Percentiles rank a stretch among this genome's conserved stretches.
These are phyloP conservation scores for Tapirus terrestris DNA, from an alignment of 2,113 vertebrate species.

Conservation along the genomic window DNA sequence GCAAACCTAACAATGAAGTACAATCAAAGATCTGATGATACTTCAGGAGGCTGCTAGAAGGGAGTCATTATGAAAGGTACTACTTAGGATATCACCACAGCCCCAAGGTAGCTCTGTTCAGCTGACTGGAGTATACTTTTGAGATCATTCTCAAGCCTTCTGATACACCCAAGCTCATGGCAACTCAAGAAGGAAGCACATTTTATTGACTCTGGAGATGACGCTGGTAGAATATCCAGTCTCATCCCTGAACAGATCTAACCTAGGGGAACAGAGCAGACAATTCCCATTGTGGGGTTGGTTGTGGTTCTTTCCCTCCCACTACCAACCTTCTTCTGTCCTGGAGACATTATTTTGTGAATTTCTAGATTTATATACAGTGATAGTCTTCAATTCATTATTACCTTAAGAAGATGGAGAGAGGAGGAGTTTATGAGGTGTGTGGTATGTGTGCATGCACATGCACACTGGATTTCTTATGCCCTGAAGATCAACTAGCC, in stretches of 20 bases:
- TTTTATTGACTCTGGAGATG: not conserved
- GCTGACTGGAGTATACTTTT: not conserved
- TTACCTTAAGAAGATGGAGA: not conserved
- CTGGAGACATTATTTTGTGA: not conserved
- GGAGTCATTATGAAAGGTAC: not conserved
- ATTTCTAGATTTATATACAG: not conserved
- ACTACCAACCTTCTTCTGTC: not conserved
- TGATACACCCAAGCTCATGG: not conserved
- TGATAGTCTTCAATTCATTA: not conserved
- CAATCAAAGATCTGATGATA: not conserved
- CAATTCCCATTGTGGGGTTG: not conserved
- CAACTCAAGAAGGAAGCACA: not conserved
- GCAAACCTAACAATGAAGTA: not conserved
- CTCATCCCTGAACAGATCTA: not conserved
- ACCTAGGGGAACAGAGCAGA: not conserved
- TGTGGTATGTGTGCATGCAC: not conserved
- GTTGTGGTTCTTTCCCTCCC: not conserved
- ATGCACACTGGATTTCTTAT: not conserved
- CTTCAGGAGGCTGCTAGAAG: not conserved
- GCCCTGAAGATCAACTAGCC: not conserved
- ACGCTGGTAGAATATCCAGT: not conserved
- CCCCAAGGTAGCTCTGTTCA: not conserved
- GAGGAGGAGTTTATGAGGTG: not conserved
- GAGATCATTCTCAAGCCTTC: not conserved
- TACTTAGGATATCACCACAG: not conserved